Base-by-base conservation (phyloP, 2,888 invertebrate genomes). In the Sesamia inferens region DNA sequence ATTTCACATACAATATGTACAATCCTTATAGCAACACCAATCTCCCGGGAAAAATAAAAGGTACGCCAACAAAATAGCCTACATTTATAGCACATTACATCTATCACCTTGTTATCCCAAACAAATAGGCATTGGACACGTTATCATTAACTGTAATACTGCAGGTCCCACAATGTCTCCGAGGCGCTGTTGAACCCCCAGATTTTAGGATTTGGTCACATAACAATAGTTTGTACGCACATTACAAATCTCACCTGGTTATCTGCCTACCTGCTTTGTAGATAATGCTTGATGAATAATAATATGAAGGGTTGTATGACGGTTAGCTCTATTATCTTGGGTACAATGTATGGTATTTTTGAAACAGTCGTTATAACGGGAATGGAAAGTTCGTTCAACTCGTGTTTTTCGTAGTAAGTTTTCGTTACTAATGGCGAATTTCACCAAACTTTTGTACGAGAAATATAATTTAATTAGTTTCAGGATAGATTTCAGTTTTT, bases 181-280 rank as follows among this genome's bases (percentile, higher is more conserved):
- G n/a, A 76, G 81, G 88, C 72, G 66, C 69, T 78, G 79, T 86
- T 84, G 71, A 76, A 63, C 79, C 78, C 68, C 68, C 66, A 82
- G 77, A 85, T 82, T 79, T 67, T 62, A 76, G 77, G 78, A 83
- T 78, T 78, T 74, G 74, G 79, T 68, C 76, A 71, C 81, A 81
- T 76, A 75, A 88, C 86, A 86, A 86, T 85, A 81, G 82, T 81
- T 80, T 58, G 72, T 68, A 80, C 75, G 79, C 64, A 80, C 73
- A 72, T 79, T 82, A 78, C 77, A 78, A 83, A 82, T 83, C 79
- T 79, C 66, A 73, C 69, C 75, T 85, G 66, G 72, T 66, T 78
- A 81, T 72, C 76, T 83, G 64, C 69, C 67, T 71, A 84, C 74
- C 72, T 70, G 62, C 59, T 70, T 31, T 63, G 64, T 24, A 73